These are phyloP conservation scores for Coluber constrictor DNA, from an alignment of 2,797 vertebrate species.

Conservation along the genomic window DNA sequence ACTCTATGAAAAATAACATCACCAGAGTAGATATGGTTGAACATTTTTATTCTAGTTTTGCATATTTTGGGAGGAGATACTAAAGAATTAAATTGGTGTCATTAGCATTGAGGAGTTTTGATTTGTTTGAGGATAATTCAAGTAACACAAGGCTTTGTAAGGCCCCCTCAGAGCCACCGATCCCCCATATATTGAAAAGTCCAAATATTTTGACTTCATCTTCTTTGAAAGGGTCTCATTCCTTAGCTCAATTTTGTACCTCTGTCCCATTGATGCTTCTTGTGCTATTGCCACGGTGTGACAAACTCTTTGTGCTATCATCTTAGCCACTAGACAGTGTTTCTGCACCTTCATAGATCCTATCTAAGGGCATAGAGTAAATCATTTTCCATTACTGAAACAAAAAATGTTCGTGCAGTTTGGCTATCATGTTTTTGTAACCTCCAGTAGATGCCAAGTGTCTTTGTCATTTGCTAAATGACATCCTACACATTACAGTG, in stretches of 20 bases:
- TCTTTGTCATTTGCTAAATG: neutral
- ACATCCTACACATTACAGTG: neutral
- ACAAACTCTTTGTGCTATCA: neutral
- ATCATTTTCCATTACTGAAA: neutral
- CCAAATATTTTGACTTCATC: neutral
- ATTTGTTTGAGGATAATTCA: neutral
- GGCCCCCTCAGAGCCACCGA: neutral
- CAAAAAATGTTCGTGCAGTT: neutral
- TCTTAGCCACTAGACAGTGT: neutral
- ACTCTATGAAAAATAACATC: neutral
- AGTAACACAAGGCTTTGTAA: neutral
- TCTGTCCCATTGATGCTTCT: neutral
- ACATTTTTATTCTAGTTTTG: neutral
- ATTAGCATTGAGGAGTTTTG: neutral
- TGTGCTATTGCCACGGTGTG: neutral
- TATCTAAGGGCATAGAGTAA: neutral
- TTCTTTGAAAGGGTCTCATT: neutral
- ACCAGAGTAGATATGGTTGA: neutral
- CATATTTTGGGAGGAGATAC: neutral
- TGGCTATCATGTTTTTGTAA: neutral
- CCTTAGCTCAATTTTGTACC: neutral
- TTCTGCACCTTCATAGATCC: neutral
- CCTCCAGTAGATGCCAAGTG: neutral
- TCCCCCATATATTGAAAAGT: neutral
- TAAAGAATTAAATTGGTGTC: neutral